These are phyloP conservation scores for Macropodus opercularis DNA, from an alignment of 2,797 vertebrate species.

Conservation along the genomic window DNA sequence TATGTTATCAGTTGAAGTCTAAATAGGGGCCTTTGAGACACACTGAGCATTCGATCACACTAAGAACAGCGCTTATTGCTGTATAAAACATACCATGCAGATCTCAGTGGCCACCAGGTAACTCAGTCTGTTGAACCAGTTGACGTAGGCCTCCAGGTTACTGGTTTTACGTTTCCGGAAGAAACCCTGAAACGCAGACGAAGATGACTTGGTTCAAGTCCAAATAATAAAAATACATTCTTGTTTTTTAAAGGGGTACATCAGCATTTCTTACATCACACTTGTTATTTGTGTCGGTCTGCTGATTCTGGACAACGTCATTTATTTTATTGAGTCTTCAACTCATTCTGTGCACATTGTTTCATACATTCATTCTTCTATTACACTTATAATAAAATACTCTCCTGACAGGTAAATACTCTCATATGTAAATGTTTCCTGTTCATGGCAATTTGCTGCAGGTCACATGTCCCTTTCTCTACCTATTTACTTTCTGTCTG, in stretches of 20 bases:
- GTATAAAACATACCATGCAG: slow-evolving; percentile 86
- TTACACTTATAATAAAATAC: too few relatives aligned
- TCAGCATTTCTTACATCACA: too few relatives aligned
- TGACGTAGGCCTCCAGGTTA: slow-evolving; percentile 93
- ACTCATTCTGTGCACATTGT: too few relatives aligned
- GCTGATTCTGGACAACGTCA: too few relatives aligned
- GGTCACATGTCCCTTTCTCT: too few relatives aligned
- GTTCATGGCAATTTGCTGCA: too few relatives aligned
- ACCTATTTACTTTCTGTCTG: not conserved
- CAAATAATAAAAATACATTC: not conserved
- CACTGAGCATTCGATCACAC: not conserved
- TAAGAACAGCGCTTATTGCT: not conserved
- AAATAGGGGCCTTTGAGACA: not conserved
- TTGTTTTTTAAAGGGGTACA: too few relatives aligned
- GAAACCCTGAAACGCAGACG: slow-evolving; percentile 69
- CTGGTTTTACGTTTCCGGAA: slow-evolving; percentile 87
- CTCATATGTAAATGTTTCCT: too few relatives aligned
- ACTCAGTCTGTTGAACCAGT: slow-evolving; percentile 94
- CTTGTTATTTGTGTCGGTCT: too few relatives aligned
- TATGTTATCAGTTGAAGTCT: not conserved
- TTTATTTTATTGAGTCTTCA: too few relatives aligned
- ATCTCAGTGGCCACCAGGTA: slow-evolving; percentile 95
- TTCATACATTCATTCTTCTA: too few relatives aligned
- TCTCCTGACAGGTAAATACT: too few relatives aligned
- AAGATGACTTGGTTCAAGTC: not conserved